Evolutionary conservation across 2,888 invertebrate species (phyloP).

Genomic region (Mantis religiosa): DNA sequence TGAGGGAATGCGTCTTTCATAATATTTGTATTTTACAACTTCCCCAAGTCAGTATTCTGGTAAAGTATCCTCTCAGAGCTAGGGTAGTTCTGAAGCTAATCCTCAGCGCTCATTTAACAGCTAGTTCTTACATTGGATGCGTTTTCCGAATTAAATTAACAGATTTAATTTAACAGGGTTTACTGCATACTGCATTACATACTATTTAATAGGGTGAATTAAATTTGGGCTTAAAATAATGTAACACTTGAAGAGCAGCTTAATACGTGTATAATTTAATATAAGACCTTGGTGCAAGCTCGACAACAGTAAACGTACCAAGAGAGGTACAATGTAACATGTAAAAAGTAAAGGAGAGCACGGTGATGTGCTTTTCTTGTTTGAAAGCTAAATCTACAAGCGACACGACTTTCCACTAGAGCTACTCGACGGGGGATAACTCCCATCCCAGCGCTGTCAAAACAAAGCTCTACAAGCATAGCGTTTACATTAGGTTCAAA

Average conservation of each 20-base stretch:
- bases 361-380: not conserved
- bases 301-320: not conserved
- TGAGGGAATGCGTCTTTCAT: too few relatives aligned
- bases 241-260: not conserved
- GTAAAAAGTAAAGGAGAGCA: not conserved
- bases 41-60: too few relatives aligned
- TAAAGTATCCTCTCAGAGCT: too few relatives aligned
- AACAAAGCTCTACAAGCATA: not conserved
- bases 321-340: not conserved
- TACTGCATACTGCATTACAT: too few relatives aligned
- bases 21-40: too few relatives aligned
- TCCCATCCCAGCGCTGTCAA: not conserved
- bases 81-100: too few relatives aligned
- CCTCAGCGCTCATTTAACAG: too few relatives aligned
- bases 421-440: not conserved
- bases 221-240: too few relatives aligned
- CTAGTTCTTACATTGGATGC: too few relatives aligned
- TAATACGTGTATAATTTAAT: not conserved
- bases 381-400: conserved; percentile 1
- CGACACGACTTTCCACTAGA: conserved; percentile 6
- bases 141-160: too few relatives aligned
- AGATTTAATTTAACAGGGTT: too few relatives aligned
- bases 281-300: not conserved
- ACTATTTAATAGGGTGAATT: too few relatives aligned
- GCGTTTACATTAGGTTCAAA: not conserved